Evolutionary conservation across 2,113 vertebrate species (phyloP), one percentile per base, ranked within the genome.

Genomic region (Neofelis nebulosa): DNA sequence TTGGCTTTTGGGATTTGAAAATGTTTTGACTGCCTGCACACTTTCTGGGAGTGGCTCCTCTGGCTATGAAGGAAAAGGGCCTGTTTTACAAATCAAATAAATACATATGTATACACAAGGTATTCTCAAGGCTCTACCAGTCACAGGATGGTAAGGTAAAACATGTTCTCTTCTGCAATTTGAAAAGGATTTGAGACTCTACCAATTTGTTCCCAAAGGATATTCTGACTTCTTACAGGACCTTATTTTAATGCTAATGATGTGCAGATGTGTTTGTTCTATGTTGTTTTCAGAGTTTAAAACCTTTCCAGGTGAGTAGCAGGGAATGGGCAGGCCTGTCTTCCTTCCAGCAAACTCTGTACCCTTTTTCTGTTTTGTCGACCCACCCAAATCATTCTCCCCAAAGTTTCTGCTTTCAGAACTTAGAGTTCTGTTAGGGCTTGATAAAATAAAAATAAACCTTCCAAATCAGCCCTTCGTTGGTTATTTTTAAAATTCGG

Each of bases 21-120:
- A 81, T 50, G 91, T 90, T 98, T 92, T 88, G 61, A 92, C 83
- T 94, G 69, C 55, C 31, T 93, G 11, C 18, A n/a, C 68, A 61
- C 87, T 23, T 91, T 95, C 41, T 87, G 65, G 94, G 69, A 96
- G 88, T 66, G 81, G 18, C 7, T 81, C 92, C 74, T 73, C 19
- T 33, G 48, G 55, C n/a, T 80, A 25, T 76, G 73, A 80, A 88
- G 15, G 21, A 48, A 96, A 92, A 81, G 12, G 3, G 15, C 8
- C 21, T 52, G n/a, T 89, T 96, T 82, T 69, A 76, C 68, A 76
- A 84, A 86, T 91, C 69, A 69, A 38, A 79, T 71, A 38, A 92
- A 89, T 78, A 91, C 19, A 41, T 52, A 69, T 92, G 15, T 79
- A 89, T 65, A 88, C 41, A 87, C 52, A 66, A 92, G 69, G 50